Base-by-base conservation (phyloP, 1,140 invertebrate species). In the Trichonephila clavata region DNA sequence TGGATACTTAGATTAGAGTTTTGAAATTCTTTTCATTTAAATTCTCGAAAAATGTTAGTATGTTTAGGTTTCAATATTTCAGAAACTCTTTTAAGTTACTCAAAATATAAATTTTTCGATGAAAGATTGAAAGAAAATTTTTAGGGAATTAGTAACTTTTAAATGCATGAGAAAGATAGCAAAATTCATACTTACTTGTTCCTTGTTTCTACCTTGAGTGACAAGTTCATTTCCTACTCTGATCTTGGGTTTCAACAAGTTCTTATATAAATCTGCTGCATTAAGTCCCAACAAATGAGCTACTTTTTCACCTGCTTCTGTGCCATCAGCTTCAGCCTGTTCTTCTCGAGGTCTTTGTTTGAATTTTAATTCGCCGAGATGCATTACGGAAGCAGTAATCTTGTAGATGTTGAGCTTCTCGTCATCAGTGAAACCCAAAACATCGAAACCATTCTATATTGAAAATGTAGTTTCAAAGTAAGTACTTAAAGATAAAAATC, bases 321-420 rank as follows among this genome's bases (percentile, higher is more conserved):
- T 96, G 61, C 96, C 97, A 95, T 97, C 97, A 77, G 97, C 95
- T 95, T 97, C 97, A 86, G 97, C 97, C 95, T 97, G 97, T 95
- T 97, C 97, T 95, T 97, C 97, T 94, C 97, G 96, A 60, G 96
- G 96, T 68, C 95, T 94, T 95, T 97, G 97, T 94, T 97, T 97
- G 96, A 97, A 97, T 95, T 97, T 97, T 96, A 97, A 95, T 94
- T 96, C 96, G 94, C 96, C 96, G 94, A 97, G 96, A 95, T 97
- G 97, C 95, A 97, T 96, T 91, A 97, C 97, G 93, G 96, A 96
- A 50, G 96, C 96, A 89, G 97, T 97, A 90, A 97, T 96, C 94
- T 96, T 97, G 95, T 97, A 97, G 95, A 97, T 96, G 88, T 97
- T 96, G 14, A 95, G 93, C 95, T 97, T 97, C 94, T 97, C 97